These are phyloP conservation scores for Frankliniella intonsa DNA, from an alignment of 2,888 invertebrate species.

Conservation along the genomic window DNA sequence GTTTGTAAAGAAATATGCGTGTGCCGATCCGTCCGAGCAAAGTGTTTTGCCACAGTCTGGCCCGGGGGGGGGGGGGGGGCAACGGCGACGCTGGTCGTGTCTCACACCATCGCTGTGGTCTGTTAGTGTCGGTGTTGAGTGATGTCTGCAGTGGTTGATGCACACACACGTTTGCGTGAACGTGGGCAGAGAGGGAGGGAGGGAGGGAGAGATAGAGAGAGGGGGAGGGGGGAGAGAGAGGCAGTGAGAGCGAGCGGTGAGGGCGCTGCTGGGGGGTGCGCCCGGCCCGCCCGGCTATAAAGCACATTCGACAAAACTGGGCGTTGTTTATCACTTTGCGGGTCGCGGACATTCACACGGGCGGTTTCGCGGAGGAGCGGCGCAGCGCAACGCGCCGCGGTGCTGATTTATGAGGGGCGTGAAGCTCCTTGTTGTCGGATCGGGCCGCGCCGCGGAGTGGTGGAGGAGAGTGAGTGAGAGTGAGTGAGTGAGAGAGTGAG, in stretches of 20 bases:
- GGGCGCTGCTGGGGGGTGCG: not conserved
- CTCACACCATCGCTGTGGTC: not conserved
- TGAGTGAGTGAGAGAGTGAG: not conserved
- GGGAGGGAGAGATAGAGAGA: too few relatives aligned
- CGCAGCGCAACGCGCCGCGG: too few relatives aligned
- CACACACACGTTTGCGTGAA: too few relatives aligned
- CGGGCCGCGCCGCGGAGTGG: not conserved
- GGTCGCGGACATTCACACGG: conserved; percentile 2
- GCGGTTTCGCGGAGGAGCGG: not conserved
- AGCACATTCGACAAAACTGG: not conserved
- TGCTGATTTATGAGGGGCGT: not conserved
- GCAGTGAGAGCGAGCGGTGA: too few relatives aligned
- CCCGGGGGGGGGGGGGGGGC: not conserved
- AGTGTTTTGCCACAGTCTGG: not conserved
- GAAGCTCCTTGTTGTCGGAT: not conserved
- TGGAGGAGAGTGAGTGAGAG: not conserved
- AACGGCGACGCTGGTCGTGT: not conserved
- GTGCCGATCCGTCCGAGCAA: too few relatives aligned
- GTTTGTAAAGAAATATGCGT: too few relatives aligned
- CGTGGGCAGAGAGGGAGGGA: too few relatives aligned
- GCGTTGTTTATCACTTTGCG: not conserved
- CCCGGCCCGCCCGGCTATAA: not conserved
- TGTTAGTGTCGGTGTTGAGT: not conserved
- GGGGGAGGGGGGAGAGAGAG: too few relatives aligned
- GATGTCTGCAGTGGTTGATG: not conserved